Conservation (phyloP, 2,888 invertebrate genomes). For the Rhagonycha fulva region DNA sequence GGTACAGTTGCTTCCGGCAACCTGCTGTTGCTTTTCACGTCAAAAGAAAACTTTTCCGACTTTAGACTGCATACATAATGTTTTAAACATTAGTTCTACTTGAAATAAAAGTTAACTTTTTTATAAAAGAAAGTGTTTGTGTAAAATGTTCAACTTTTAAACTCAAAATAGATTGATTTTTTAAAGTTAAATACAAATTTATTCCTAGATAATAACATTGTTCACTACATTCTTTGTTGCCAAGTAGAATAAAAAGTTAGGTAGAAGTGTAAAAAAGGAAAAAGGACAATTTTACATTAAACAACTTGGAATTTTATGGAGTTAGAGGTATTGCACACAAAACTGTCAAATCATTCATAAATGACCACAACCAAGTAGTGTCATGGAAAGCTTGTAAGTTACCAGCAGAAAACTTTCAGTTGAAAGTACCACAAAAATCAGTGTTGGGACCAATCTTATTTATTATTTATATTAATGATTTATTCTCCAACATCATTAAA, state of each 20-base stretch:
- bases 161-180: not conserved
- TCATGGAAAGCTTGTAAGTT: too few relatives aligned
- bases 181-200: conserved; percentile 11
- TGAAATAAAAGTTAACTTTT: conserved; percentile 28
- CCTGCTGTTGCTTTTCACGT: conserved; percentile 31
- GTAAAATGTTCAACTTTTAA: conserved; percentile 15
- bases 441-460: too few relatives aligned
- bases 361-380: too few relatives aligned
- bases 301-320: too few relatives aligned
- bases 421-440: too few relatives aligned
- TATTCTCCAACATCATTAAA: too few relatives aligned
- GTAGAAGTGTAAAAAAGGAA: too few relatives aligned
- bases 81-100: conserved; percentile 30
- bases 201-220: conserved; percentile 7
- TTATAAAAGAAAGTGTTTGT: conserved; percentile 17
- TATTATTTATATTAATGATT: too few relatives aligned
- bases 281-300: too few relatives aligned
- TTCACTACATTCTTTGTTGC: not conserved
- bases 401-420: too few relatives aligned
- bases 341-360: too few relatives aligned
- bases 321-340: too few relatives aligned
- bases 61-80: conserved; percentile 31
- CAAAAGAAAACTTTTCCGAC: conserved; percentile 30
- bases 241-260: not conserved
- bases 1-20: conserved; percentile 25